Evolutionary conservation across 2,888 invertebrate species (phyloP).

Genomic region (Oligia latruncula): DNA sequence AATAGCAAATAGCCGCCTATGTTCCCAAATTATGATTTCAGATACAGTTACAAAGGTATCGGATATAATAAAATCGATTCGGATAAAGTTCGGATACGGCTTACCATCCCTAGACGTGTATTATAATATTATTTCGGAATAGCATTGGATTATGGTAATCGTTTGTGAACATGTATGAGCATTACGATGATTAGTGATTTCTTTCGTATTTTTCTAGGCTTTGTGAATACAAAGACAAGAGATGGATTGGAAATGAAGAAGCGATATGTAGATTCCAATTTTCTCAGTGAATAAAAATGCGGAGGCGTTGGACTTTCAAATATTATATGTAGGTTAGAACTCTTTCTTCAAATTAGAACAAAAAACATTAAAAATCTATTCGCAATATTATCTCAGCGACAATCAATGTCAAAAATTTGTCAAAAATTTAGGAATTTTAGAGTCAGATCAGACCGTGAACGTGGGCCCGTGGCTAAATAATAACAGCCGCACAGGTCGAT

Average conservation of each 20-base stretch:
- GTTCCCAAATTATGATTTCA: conserved; percentile 35
- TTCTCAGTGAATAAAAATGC: not conserved
- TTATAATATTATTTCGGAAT: conserved; percentile 46
- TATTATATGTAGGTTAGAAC: not conserved
- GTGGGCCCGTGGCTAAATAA: too few species aligned
- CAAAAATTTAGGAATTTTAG: too few species aligned
- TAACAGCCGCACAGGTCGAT: too few species aligned
- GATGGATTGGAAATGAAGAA: conserved; percentile 24
- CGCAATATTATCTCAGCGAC: too few species aligned
- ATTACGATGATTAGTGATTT: conserved; percentile 34
- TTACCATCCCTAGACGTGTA: conserved; percentile 44
- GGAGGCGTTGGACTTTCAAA: not conserved
- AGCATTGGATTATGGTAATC: conserved; percentile 58
- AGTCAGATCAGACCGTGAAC: too few species aligned
- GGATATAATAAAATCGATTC: conserved; percentile 44
- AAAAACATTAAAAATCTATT: too few species aligned
- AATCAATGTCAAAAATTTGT: too few species aligned
- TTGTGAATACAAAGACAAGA: conserved; percentile 2
- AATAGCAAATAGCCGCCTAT: conserved; percentile 33
- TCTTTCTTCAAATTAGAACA: not conserved
- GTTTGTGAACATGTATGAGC: conserved; percentile 38
- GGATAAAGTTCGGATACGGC: conserved; percentile 43
- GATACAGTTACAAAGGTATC: conserved; percentile 34
- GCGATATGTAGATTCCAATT: not conserved
- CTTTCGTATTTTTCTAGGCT: conserved; percentile 23